Evolutionary conservation across 2,888 invertebrate species (phyloP).

Genomic region (Aproaerema taeniolella): DNA sequence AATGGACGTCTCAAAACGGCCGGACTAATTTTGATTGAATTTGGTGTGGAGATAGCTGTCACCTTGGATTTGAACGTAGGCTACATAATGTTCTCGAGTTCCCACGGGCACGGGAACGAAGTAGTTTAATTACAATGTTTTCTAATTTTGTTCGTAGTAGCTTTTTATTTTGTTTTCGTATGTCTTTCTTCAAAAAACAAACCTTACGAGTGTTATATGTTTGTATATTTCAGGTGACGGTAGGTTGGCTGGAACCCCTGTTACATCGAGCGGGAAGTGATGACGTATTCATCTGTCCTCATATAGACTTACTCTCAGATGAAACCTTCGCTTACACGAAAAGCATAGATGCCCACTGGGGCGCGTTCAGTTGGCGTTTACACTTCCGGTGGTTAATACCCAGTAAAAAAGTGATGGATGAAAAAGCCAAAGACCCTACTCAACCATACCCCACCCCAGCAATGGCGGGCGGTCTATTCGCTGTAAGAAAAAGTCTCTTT

Average conservation of each 20-base stretch:
- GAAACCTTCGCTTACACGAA: conserved; percentile 97
- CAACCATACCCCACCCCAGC: conserved; percentile 88
- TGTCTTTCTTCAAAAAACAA: neutral
- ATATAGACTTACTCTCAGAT: conserved; percentile 88
- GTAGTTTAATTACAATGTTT: no score
- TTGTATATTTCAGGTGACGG: conserved; percentile 63
- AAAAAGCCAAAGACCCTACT: conserved; percentile 79
- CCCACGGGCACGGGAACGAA: no score
- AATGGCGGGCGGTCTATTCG: conserved; percentile 97
- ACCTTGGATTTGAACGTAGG: no score
- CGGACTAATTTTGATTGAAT: no score
- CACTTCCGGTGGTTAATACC: conserved; percentile 93
- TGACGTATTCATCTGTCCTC: conserved; percentile 68
- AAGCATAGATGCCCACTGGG: conserved; percentile 97
- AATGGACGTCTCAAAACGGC: no score
- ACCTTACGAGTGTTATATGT: no score
- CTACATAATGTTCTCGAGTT: no score
- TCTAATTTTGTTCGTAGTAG: no score
- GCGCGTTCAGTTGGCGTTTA: conserved; percentile 98
- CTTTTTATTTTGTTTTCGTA: no score
- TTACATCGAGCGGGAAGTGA: conserved; percentile 72
- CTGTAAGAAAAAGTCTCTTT: conserved; percentile 90
- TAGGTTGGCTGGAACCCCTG: conserved; percentile 80
- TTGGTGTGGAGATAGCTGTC: no score
- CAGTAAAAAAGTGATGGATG: conserved; percentile 79